Evolutionary conservation across 1,140 invertebrate species (phyloP).

Genomic region (Zaprionus ghesquierei): DNA sequence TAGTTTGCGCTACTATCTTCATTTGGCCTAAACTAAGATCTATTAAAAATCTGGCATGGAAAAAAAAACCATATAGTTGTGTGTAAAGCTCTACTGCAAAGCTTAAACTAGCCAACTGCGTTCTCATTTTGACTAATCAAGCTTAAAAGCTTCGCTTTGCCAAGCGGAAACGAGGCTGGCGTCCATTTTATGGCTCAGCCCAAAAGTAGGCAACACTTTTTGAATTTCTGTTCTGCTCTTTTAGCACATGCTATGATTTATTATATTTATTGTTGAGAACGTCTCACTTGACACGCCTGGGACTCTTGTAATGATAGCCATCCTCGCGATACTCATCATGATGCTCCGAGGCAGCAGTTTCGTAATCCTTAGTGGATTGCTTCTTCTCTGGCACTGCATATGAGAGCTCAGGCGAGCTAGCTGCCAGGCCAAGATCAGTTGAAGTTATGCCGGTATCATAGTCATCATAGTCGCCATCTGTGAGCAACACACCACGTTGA

Average conservation of each 20-base stretch:
- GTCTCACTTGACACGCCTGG: slow-evolving; percentile 30
- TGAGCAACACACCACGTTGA: slow-evolving; percentile 38
- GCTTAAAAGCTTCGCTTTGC: slow-evolving; percentile 23
- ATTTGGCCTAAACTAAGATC: background rate
- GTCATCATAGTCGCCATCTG: slow-evolving; percentile 55
- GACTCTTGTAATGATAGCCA: slow-evolving; percentile 67
- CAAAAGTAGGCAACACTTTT: slow-evolving; percentile 40
- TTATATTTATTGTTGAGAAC: slow-evolving; percentile 21
- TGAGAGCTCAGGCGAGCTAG: slow-evolving; percentile 24
- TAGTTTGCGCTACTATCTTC: background rate
- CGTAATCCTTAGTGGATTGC: slow-evolving; percentile 17
- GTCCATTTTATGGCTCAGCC: background rate
- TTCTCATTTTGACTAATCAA: background rate
- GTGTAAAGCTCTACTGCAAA: slow-evolving; percentile 44
- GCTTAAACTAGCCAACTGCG: background rate
- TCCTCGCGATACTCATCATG: slow-evolving; percentile 55
- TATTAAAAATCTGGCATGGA: no score
- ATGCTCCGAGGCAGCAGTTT: slow-evolving; percentile 44
- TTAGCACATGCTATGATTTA: slow-evolving; percentile 60
- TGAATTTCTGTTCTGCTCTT: slow-evolving; percentile 41
- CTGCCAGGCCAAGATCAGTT: slow-evolving; percentile 49
- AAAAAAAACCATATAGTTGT: background rate
- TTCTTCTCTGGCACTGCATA: slow-evolving; percentile 36
- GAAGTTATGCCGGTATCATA: slow-evolving; percentile 16
- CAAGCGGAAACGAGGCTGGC: slow-evolving; percentile 37